These are phyloP conservation scores for Papilio dardanus DNA, from an alignment of 1,140 invertebrate genomes.

Conservation along the genomic window DNA sequence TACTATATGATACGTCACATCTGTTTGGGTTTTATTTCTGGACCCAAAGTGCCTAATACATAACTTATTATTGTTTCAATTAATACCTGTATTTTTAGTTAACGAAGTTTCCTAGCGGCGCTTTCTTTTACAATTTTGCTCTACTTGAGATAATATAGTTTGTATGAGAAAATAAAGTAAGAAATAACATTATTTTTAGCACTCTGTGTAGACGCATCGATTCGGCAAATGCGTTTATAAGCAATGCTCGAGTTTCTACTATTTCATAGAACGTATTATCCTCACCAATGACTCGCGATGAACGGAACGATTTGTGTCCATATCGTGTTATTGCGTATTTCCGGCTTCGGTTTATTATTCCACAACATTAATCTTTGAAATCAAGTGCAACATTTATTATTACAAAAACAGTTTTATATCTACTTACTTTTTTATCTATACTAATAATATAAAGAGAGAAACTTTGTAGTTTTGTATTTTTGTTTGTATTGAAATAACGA, in stretches of 20 bases:
- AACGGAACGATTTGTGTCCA: conserved; percentile 20
- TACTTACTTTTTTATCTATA: too few species aligned
- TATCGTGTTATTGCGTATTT: background rate
- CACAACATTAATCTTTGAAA: conserved; percentile 2
- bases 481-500: too few species aligned
- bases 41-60: too few species aligned
- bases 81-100: background rate
- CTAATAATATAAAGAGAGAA: too few species aligned
- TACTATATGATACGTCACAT: too few species aligned
- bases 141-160: background rate
- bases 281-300: conserved; percentile 18
- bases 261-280: conserved; percentile 20
- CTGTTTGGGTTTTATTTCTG: too few species aligned
- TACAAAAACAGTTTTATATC: background rate
- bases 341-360: conserved; percentile 4
- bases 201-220: background rate
- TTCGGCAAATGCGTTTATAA: conserved; percentile 27
- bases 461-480: too few species aligned
- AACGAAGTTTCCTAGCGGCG: background rate
- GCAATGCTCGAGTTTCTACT: background rate
- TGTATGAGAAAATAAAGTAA: background rate
- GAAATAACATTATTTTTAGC: conserved; percentile 5
- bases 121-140: background rate
- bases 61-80: too few species aligned
- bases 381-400: background rate